Evolutionary conservation across 2,797 vertebrate species (phyloP).

Genomic region (Channa striata): DNA sequence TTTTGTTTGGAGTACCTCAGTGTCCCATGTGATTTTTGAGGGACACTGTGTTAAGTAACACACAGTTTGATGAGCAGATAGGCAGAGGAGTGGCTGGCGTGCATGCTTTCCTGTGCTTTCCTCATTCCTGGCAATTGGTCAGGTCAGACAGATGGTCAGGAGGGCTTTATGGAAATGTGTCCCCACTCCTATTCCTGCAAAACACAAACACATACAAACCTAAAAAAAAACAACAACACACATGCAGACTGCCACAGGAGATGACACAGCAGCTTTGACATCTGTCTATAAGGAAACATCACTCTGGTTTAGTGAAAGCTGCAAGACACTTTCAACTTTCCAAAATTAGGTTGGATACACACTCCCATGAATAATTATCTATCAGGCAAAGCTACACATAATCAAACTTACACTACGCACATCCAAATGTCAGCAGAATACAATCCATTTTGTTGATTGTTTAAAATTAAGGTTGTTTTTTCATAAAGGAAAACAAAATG

Average conservation of each 20-base stretch:
- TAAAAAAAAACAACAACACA: not conserved
- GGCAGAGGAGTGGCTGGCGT: conserved; percentile 19
- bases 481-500: not conserved
- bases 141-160: conserved; percentile 78
- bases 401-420: conserved; percentile 5
- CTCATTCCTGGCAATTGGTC: conserved; percentile 68
- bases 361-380: not conserved
- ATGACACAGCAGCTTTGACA: conserved; percentile 44
- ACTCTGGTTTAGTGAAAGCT: not conserved
- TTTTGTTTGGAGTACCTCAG: not conserved
- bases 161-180: conserved; percentile 52
- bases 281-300: conserved; percentile 42
- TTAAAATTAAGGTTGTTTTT: conserved; percentile 2
- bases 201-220: conserved; percentile 11
- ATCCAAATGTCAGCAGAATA: not conserved
- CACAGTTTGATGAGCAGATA: not conserved
- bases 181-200: not conserved
- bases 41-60: not conserved
- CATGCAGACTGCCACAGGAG: conserved; percentile 29
- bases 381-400: not conserved
- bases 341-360: not conserved
- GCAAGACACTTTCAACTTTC: conserved; percentile 5
- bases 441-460: no score
- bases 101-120: conserved; percentile 42
- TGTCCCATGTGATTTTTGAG: conserved; percentile 17